Percentiles rank a stretch among this genome's conserved stretches.
These are phyloP conservation scores for Griposia aprilina DNA, from an alignment of 2,888 invertebrate genomes.

Conservation along the genomic window DNA sequence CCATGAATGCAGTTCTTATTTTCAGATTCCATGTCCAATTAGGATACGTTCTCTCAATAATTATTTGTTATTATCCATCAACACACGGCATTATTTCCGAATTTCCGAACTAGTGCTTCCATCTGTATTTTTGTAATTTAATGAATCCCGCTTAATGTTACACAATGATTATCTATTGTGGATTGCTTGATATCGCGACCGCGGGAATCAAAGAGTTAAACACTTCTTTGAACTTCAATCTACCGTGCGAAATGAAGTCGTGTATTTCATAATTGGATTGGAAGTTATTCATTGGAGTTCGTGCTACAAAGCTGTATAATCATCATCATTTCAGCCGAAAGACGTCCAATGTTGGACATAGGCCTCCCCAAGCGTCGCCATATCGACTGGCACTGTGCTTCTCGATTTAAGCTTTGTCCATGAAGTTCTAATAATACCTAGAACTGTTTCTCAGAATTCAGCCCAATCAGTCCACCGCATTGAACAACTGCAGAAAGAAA, in stretches of 20 bases:
- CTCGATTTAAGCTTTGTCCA: neutral
- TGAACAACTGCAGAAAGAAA: conserved; percentile 79
- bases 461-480: conserved; percentile 84
- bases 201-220: too few species aligned
- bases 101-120: neutral
- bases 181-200: too few species aligned
- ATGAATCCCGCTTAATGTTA: too few species aligned
- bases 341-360: neutral
- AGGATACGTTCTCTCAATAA: neutral
- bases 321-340: neutral
- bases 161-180: too few species aligned
- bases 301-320: neutral
- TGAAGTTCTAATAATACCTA: neutral
- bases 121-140: neutral
- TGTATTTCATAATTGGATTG: neutral
- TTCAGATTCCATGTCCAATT: neutral
- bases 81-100: neutral
- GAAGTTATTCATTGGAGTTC: neutral
- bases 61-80: neutral
- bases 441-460: conserved; percentile 74
- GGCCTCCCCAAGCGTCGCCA: neutral
- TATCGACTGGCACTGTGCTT: neutral
- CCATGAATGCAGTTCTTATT: neutral
- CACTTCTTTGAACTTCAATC: neutral
- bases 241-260: neutral